Conservation (phyloP, 30 jellyfish, hydroid and myxozoan species). For the Morbakka virulenta region DNA sequence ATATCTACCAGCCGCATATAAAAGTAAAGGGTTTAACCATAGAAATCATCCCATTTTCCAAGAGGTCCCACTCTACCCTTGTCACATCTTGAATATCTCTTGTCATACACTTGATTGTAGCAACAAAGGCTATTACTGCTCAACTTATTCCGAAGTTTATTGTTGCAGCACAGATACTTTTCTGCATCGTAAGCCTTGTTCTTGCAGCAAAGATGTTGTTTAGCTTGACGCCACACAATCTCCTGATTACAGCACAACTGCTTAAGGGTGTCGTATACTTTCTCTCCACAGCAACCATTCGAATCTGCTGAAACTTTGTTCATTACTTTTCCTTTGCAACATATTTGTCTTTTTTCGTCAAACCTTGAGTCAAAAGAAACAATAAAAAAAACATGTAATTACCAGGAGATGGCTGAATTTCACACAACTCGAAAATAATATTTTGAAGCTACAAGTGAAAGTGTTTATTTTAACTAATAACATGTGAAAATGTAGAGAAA, state of each 20-base stretch:
- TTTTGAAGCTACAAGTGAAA: too few species aligned
- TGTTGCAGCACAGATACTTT: slow-evolving; percentile 34
- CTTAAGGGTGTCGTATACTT: not conserved
- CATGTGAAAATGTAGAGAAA: too few species aligned
- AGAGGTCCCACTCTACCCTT: slow-evolving; percentile 42
- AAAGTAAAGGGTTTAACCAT: not conserved
- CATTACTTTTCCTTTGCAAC: not conserved
- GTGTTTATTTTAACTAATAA: too few species aligned
- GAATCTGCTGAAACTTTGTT: not conserved
- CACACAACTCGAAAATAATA: too few species aligned
- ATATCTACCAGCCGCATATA: too few species aligned
- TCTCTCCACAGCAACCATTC: not conserved
- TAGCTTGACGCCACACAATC: not conserved
- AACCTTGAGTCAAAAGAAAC: not conserved
- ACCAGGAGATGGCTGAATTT: too few species aligned
- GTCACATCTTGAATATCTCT: slow-evolving; percentile 51
- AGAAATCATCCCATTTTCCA: slow-evolving; percentile 35
- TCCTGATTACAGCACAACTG: not conserved
- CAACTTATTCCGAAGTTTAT: slow-evolving; percentile 15
- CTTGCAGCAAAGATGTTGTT: not conserved
- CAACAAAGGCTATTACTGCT: slow-evolving; percentile 40
- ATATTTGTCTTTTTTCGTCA: not conserved
- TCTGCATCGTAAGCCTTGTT: not conserved
- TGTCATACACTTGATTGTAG: slow-evolving; percentile 45
- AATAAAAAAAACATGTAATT: too few species aligned